A percentile compares a stretch with the other conserved stretches of the same genome.
These are phyloP conservation scores for Taurulus bubalis DNA, from an alignment of 2,113 vertebrate species.

Conservation along the genomic window DNA sequence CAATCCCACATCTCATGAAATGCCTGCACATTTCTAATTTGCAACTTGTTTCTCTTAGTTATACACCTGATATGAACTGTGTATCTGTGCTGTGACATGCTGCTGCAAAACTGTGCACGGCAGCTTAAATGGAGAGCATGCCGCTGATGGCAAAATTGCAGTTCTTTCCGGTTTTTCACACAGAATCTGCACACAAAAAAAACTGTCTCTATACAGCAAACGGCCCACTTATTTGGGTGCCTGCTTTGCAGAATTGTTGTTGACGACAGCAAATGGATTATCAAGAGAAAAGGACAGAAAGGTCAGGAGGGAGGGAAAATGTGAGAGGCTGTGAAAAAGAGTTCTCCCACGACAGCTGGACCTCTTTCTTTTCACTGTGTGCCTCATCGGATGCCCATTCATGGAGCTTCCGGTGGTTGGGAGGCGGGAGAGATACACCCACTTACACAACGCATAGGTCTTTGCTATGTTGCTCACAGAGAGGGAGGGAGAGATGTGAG, in stretches of 20 bases:
- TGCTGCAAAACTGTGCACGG: slow-evolving; percentile 15
- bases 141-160: slow-evolving; percentile 35
- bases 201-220: slow-evolving; percentile 74
- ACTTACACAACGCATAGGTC: slow-evolving; percentile 71
- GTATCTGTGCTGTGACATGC: slow-evolving; percentile 20
- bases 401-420: slow-evolving; percentile 77
- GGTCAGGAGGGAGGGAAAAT: background rate
- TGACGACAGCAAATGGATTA: slow-evolving; percentile 62
- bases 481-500: slow-evolving; percentile 59
- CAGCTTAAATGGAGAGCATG: slow-evolving; percentile 41
- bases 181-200: slow-evolving; percentile 36
- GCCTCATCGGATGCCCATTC: slow-evolving; percentile 73
- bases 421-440: slow-evolving; percentile 53
- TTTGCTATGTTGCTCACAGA: slow-evolving; percentile 64
- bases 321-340: slow-evolving; percentile 10
- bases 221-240: slow-evolving; percentile 39
- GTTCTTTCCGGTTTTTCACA: slow-evolving; percentile 33
- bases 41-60: background rate
- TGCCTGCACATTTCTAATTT: background rate
- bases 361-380: slow-evolving; percentile 55
- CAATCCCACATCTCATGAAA: slow-evolving; percentile 17
- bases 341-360: slow-evolving; percentile 71
- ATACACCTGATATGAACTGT: background rate
- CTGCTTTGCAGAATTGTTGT: slow-evolving; percentile 58
- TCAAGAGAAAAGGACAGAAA: slow-evolving; percentile 24